Evolutionary conservation across 1,140 invertebrate genomes (phyloP).

Genomic region (Achroia grisella): DNA sequence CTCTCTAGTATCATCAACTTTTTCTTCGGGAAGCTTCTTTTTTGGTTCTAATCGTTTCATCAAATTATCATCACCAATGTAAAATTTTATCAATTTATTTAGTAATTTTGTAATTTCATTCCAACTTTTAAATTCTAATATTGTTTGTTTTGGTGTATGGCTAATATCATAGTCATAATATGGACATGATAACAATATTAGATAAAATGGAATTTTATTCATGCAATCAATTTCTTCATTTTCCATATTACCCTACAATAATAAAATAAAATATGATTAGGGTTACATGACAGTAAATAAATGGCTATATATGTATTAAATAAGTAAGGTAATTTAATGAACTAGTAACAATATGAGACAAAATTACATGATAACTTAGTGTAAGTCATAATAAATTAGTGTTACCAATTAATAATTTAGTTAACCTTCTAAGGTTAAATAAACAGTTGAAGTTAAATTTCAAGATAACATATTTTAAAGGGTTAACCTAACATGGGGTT

Average conservation of each 20-base stretch:
- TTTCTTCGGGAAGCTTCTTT: slow-evolving; percentile 2
- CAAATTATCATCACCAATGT: slow-evolving; percentile 30
- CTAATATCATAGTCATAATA: slow-evolving; percentile 74
- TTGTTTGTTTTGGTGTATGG: slow-evolving; percentile 69
- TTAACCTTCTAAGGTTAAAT: no score
- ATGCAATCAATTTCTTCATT: slow-evolving; percentile 36
- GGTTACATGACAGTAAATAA: no score
- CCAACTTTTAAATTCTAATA: slow-evolving; percentile 78
- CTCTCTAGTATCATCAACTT: slow-evolving; percentile 21
- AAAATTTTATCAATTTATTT: slow-evolving; percentile 69
- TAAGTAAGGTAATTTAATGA: no score
- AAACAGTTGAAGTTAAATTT: no score
- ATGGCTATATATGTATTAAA: no score
- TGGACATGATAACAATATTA: slow-evolving; percentile 77
- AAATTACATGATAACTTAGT: no score
- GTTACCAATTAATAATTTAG: no score
- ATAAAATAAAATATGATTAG: neutral
- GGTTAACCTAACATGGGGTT: no score
- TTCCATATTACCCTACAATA: slow-evolving; percentile 15
- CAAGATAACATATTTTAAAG: no score
- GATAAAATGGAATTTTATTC: slow-evolving; percentile 70
- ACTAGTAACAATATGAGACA: no score
- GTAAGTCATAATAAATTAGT: no score
- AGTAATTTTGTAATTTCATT: slow-evolving; percentile 68
- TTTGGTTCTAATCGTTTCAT: slow-evolving; percentile 15